phyloP scores from a whole-genome alignment of 2,113 vertebrate species.

The Jaculus jaculus region DNA sequence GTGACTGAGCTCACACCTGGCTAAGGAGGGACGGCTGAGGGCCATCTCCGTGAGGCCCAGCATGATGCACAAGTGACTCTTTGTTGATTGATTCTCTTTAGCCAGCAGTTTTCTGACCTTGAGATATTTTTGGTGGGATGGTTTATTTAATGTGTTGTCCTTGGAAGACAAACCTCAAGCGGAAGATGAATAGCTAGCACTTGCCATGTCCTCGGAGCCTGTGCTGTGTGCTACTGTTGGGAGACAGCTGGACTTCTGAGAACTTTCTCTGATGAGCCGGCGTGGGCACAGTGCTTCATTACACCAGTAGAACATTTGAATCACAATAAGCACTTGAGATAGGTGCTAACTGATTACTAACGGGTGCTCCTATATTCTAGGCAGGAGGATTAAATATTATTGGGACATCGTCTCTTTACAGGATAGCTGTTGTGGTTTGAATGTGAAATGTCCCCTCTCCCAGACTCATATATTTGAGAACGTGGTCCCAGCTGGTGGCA shows the following conservation, averaged over 20 bases:
- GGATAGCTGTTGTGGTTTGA: no score
- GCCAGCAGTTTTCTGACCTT: background rate
- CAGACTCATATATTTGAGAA: no score
- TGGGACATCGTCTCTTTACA: background rate
- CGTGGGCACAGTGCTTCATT: background rate
- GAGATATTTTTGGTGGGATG: background rate
- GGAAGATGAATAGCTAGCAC: background rate
- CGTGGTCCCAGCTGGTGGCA: no score
- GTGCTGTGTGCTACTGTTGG: no score
- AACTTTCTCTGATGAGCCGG: background rate
- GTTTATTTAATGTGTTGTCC: background rate
- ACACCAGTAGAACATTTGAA: background rate
- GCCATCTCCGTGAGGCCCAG: no score
- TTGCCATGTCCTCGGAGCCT: background rate
- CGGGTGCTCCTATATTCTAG: background rate
- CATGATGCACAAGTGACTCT: background rate
- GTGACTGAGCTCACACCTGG: background rate
- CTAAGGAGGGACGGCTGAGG: background rate
- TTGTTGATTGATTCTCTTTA: background rate
- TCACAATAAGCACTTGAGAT: background rate
- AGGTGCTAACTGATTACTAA: background rate
- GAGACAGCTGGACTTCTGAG: background rate
- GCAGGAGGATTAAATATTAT: background rate
- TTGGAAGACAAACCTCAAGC: slow-evolving; percentile 29
- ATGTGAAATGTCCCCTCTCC: no score